Percentiles rank a stretch among this genome's conserved stretches.
These are phyloP conservation scores for Lamellibrachia luymesi DNA, from an alignment of 1,140 invertebrate species.

Conservation along the genomic window DNA sequence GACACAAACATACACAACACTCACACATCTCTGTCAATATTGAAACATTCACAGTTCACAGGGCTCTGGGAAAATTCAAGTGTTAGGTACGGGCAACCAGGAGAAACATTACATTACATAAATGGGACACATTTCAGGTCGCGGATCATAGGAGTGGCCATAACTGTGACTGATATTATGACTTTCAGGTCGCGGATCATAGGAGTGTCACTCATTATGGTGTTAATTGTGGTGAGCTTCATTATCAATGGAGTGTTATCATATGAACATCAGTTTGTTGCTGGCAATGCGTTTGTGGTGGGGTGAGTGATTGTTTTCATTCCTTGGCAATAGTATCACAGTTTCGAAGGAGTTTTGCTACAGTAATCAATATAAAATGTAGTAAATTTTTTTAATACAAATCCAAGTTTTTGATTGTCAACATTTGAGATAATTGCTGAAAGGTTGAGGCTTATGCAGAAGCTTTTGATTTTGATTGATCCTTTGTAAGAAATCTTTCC, in stretches of 20 bases:
- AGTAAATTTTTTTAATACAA: no score
- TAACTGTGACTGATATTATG: not conserved
- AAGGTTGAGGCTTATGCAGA: not conserved
- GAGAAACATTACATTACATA: no score
- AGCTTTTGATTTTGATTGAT: not conserved
- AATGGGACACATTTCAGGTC: not conserved
- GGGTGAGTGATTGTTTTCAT: not conserved
- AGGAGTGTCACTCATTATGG: not conserved
- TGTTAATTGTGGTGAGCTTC: not conserved
- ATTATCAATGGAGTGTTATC: not conserved
- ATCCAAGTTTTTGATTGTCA: not conserved
- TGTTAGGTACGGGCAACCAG: no score
- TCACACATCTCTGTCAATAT: no score
- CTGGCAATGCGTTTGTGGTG: not conserved
- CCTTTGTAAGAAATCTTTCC: not conserved
- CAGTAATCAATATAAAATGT: no score
- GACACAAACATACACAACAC: no score
- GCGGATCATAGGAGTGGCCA: not conserved
- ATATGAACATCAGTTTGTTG: slow-evolving; percentile 12
- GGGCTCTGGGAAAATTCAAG: no score
- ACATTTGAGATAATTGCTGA: not conserved
- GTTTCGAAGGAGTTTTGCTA: not conserved
- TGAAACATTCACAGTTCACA: no score
- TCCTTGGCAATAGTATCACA: not conserved
- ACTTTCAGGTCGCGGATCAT: slow-evolving; percentile 19